These are phyloP conservation scores for Podarcis raffonei DNA, from an alignment of 2,113 vertebrate genomes.

Conservation along the genomic window DNA sequence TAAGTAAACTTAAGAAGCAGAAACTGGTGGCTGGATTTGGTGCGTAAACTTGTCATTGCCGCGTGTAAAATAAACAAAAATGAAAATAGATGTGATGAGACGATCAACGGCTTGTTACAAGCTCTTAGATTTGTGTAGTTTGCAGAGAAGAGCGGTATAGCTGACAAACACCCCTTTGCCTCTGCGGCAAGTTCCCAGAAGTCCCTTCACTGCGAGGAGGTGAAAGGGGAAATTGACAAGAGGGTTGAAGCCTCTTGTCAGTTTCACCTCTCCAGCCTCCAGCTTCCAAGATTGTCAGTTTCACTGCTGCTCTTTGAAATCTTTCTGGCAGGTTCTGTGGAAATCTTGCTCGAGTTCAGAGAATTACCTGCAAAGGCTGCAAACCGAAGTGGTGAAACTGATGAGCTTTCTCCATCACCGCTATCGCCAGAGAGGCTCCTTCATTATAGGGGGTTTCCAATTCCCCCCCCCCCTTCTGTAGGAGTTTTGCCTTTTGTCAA, in stretches of 20 bases:
- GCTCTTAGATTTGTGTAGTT: no score
- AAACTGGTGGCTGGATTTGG: no score
- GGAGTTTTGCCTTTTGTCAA: not conserved
- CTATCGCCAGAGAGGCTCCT: no score
- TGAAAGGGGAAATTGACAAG: not conserved
- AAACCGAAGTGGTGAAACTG: not conserved
- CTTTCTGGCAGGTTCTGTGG: not conserved
- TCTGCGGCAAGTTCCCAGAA: no score
- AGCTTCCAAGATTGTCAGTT: not conserved
- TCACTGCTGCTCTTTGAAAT: not conserved
- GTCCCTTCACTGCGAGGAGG: not conserved
- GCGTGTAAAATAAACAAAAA: no score
- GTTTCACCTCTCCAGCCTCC: not conserved
- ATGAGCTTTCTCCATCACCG: not conserved
- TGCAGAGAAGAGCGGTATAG: no score
- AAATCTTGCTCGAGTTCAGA: not conserved
- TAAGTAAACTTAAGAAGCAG: no score
- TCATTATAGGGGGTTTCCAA: not conserved
- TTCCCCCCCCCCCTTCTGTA: no score
- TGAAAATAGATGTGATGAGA: not conserved
- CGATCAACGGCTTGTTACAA: not conserved
- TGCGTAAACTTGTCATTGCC: no score
- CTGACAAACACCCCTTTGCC: no score
- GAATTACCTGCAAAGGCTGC: not conserved
- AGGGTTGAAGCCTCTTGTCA: not conserved